Evolutionary conservation across 1,140 invertebrate genomes (phyloP), one percentile per base, ranked within the genome.

Genomic region (Drosophila nasuta): DNA sequence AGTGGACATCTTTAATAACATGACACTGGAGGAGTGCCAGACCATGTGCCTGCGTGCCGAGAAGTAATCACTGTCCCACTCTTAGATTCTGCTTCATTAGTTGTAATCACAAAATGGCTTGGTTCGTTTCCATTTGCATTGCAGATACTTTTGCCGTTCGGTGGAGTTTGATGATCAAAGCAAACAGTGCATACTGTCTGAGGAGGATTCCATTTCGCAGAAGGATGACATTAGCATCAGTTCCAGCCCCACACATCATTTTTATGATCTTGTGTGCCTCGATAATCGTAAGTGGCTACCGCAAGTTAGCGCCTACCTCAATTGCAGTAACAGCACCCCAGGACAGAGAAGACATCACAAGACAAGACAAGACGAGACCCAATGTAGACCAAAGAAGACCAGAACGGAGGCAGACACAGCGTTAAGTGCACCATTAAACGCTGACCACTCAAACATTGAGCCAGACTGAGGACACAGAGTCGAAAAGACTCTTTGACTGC

Each of bases 161-260:
- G 95, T 98, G n/a, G 97, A 97, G 82, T 98, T 97, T 86, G 97
- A 98, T 82, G 96, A 97, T 69, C 95, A 96, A 93, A 96, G 96
- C 1, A 95, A 95, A 72, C 95, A 96, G 64, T 98, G 97, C 75
- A 95, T 97, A 4, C 94, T 98, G 6, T 97, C 96, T 1, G 97
- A 97, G 92, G 97, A 98, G 92, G 97, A 98, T 91, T 97, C 96
- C 0, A 95, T 97, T 6, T 97, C 96, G 0, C 96, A 97, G 87
- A 96, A 96, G 90, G 96, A 97, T 83, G 96, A 97, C 88, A 95
- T 97, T 77, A 96, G 96, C 56, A 95, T 96, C 20, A 97, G 96
- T 91, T 96, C 94, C 79, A 96, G 96, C 82, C 95, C 96, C 3
- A 96, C 95, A 15, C 96, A 97, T 92, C 96, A 97, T 90, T 96